Conservation (phyloP, 2,113 vertebrate genomes). For the Thinocorus orbignyianus region DNA sequence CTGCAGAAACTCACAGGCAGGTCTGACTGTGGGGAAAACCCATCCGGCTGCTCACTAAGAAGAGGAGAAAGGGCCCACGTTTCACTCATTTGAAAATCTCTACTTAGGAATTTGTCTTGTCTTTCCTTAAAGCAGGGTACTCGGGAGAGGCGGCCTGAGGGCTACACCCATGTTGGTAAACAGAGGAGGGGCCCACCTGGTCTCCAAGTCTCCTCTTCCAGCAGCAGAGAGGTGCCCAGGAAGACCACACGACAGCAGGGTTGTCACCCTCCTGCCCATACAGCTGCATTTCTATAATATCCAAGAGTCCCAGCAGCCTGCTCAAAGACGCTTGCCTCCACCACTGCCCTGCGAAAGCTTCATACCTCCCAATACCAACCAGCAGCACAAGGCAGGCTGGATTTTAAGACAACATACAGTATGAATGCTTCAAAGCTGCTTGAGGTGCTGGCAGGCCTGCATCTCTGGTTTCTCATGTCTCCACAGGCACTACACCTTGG, state of each 20-base stretch:
- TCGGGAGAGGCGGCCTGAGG: not conserved
- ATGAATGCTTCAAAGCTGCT: not conserved
- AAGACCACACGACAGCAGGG: not conserved
- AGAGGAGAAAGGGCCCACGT: not conserved
- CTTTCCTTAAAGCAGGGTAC: not conserved
- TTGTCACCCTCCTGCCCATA: not conserved
- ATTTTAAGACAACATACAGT: not conserved
- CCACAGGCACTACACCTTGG: fast-evolving
- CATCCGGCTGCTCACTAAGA: not conserved
- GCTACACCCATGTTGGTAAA: fast-evolving
- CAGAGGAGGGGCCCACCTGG: not conserved
- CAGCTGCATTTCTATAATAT: not conserved
- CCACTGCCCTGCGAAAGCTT: not conserved
- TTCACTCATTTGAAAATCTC: not conserved
- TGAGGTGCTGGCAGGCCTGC: fast-evolving
- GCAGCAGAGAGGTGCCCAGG: not conserved
- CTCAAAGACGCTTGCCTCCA: fast-evolving
- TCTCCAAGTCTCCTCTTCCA: not conserved
- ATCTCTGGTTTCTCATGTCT: fast-evolving
- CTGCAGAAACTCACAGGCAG: not conserved
- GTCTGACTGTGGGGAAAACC: not conserved
- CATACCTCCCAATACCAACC: not conserved
- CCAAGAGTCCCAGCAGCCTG: not conserved
- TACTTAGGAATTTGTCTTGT: not conserved
- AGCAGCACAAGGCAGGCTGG: not conserved